Base-by-base conservation (phyloP, 2,888 invertebrate species). In the Molanna angustata region DNA sequence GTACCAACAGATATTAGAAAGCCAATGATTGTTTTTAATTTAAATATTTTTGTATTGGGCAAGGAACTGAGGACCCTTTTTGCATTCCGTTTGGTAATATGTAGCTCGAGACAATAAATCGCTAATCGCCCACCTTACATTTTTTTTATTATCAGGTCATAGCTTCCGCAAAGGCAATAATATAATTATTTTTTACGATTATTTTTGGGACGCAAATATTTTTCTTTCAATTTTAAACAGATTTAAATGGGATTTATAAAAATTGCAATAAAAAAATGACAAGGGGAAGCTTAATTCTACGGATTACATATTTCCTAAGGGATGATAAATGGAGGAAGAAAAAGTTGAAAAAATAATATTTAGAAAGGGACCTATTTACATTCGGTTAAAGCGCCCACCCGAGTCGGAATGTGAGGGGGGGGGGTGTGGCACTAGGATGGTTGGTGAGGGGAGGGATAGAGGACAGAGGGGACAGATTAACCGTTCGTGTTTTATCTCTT, bases 401-500 rank as follows among this genome's bases (percentile, higher is more conserved):
- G 11, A 27, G 11, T 27, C 11, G 6, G 6, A 7, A 27, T 7
- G 37, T 19, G 46, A 46, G 31, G 31, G 46, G 35, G 37, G 21
- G 21, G 37, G 37, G 7, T 21, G 41, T 20, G 22, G 44, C 19
- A 44, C 6, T 40, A 32, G 14, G 40, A 27, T 44, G 45, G 40
- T 21, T 21, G 33, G 45, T 47, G 43, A 37, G 39, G 33, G n/a
- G 45, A 35, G 44, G 45, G 35, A 21, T 40, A 13, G 44, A 33
- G 17, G 32, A 20, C 43, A 48, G 32, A 16, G 37, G 39, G 47
- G 53, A 47, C 49, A 55, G 55, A 55, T 55, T 52, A 57, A 58
- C 58, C 56, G 55, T 50, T 54, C 53, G 50, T 58, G 53, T 55
- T 56, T 58, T 58, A 58, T 58, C 58, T 58, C 58, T 58, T 58